A percentile compares a stretch with the other conserved stretches of the same genome.
Conservation (phyloP, 2,888 invertebrate species). For the Podabrus alpinus region DNA sequence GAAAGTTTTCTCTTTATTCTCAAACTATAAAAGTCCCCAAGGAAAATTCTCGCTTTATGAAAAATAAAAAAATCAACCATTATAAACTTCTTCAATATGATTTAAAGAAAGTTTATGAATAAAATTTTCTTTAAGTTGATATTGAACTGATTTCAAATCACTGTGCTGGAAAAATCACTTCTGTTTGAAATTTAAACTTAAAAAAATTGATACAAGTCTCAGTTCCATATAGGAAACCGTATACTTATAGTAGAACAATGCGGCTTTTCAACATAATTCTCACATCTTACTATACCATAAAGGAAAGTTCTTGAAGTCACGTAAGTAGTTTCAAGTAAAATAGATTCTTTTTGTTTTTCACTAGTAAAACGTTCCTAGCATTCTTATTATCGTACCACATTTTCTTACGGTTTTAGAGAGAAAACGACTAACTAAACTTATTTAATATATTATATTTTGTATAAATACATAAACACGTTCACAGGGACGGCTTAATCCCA, state of each 20-base stretch:
- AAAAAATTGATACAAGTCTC: neutral
- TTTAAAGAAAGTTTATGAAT: neutral
- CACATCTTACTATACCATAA: constrained; percentile 10
- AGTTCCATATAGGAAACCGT: neutral
- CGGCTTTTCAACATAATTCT: constrained; percentile 9
- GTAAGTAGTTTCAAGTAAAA: constrained; percentile 13
- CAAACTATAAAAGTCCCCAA: neutral
- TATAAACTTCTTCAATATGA: neutral
- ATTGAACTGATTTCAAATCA: neutral
- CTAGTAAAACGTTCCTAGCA: constrained; percentile 7
- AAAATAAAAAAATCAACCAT: neutral
- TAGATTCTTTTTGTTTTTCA: constrained; percentile 5
- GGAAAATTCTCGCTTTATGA: neutral
- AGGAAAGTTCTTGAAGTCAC: constrained; percentile 9
- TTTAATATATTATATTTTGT: no score
- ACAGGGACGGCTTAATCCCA: neutral
- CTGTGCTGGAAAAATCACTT: neutral
- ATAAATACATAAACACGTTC: no score
- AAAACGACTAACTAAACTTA: neutral
- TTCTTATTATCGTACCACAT: neutral
- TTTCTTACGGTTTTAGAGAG: neutral
- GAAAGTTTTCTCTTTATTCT: neutral
- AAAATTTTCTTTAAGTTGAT: neutral
- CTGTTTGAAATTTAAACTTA: neutral
- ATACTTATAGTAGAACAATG: constrained; percentile 6